Evolutionary conservation across 2,113 vertebrate genomes (phyloP).

Genomic region (Gambusia holbrooki): DNA sequence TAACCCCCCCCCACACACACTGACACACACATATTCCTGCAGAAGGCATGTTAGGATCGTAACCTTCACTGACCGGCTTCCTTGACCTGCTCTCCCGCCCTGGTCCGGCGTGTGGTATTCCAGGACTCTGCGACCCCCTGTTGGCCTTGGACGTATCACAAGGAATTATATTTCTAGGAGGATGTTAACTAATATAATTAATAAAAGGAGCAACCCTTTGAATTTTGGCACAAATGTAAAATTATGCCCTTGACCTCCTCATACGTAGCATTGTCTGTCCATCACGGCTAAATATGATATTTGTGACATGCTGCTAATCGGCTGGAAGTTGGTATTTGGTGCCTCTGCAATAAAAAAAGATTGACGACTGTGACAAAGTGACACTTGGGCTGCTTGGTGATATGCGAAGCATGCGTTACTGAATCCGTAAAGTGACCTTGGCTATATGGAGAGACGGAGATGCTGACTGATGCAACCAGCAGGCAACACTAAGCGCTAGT

Average conservation of each 20-base stretch:
- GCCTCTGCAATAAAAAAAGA: constrained; percentile 35
- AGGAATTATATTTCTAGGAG: constrained; percentile 34
- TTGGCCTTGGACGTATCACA: not conserved
- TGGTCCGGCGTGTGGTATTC: constrained; percentile 29
- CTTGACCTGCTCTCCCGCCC: constrained; percentile 24
- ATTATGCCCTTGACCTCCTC: not conserved
- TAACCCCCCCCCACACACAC: not conserved
- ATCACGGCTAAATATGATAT: constrained; percentile 27
- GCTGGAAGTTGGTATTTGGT: constrained; percentile 20
- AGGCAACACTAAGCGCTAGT: constrained; percentile 21
- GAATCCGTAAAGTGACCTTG: constrained; percentile 54
- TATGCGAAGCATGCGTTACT: constrained; percentile 9
- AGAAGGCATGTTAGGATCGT: constrained; percentile 38
- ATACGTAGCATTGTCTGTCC: not conserved
- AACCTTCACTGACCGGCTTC: constrained; percentile 34
- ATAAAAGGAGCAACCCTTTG: rapidly evolving
- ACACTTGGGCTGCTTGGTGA: constrained; percentile 33
- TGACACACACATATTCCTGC: not conserved
- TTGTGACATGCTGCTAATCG: not conserved
- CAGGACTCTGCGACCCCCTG: constrained; percentile 23
- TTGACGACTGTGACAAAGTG: not conserved
- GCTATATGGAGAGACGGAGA: constrained; percentile 28
- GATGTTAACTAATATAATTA: not conserved
- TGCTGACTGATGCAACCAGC: constrained; percentile 53
- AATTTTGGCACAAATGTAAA: not conserved